Conservation (phyloP, 2,797 vertebrate species). For the Atherinosoma microstoma region DNA sequence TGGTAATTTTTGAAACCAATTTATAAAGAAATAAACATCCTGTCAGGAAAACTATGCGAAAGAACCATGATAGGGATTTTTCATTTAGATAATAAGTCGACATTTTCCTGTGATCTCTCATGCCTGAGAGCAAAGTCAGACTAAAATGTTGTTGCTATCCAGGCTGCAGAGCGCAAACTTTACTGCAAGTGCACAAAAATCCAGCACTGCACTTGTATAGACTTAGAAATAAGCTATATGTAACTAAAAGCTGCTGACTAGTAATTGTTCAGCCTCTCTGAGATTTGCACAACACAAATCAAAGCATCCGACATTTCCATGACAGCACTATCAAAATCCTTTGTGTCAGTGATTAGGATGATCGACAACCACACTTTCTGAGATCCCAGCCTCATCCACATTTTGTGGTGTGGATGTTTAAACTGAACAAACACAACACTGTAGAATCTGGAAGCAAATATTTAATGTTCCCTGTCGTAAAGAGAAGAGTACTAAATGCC, state of each 20-base stretch:
- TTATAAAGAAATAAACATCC: constrained; percentile 36
- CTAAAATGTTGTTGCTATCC: background rate
- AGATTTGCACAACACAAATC: constrained; percentile 8
- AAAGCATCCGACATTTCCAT: constrained; percentile 37
- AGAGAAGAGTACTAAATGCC: constrained; percentile 42
- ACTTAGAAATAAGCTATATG: background rate
- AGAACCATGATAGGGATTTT: constrained; percentile 19
- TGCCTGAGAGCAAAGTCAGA: constrained; percentile 3
- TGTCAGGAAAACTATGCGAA: constrained; percentile 32
- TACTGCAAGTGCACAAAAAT: background rate
- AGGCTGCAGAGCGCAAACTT: background rate
- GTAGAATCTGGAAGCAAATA: constrained; percentile 78
- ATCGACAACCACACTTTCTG: constrained; percentile 21
- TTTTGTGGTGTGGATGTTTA: constrained; percentile 74
- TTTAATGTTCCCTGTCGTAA: constrained; percentile 71
- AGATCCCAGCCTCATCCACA: constrained; percentile 5
- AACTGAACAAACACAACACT: constrained; percentile 81
- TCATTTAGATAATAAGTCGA: constrained; percentile 31
- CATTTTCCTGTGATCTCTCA: constrained; percentile 13
- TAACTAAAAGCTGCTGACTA: background rate
- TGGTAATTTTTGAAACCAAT: constrained; percentile 28
- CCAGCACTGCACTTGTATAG: background rate
- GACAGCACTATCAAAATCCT: constrained; percentile 46
- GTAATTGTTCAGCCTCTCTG: constrained; percentile 9
- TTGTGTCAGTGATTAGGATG: constrained; percentile 36